phyloP scores from a whole-genome alignment of 1,140 invertebrate genomes.

The Saccostrea echinata region DNA sequence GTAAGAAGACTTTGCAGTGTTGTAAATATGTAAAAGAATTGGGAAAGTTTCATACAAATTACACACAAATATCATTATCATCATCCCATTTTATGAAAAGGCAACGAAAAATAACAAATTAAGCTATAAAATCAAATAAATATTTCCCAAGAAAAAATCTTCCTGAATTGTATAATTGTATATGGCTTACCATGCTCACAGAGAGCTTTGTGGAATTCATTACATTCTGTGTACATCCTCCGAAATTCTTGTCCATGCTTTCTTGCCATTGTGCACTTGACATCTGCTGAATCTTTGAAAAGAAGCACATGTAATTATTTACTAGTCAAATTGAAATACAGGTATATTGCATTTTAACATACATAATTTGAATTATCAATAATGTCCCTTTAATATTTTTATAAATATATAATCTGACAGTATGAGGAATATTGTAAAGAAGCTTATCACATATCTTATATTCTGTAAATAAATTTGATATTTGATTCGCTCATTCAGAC shows the following conservation, averaged over 20 bases:
- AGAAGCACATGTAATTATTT: not conserved
- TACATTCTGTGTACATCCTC: not conserved
- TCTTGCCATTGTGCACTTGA: not conserved
- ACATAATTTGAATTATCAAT: too few relatives aligned
- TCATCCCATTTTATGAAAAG: too few relatives aligned
- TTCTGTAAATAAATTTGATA: not conserved
- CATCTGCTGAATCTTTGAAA: not conserved
- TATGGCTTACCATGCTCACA: slow-evolving; percentile 11
- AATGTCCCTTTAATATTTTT: too few relatives aligned
- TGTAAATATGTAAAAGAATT: too few relatives aligned
- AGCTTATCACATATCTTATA: not conserved
- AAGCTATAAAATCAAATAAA: too few relatives aligned
- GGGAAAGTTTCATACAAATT: too few relatives aligned
- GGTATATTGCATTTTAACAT: not conserved
- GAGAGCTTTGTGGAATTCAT: slow-evolving; percentile 2
- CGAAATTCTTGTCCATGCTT: not conserved
- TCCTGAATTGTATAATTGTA: not conserved
- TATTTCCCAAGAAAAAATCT: too few relatives aligned
- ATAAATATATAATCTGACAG: too few relatives aligned
- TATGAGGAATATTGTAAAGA: not conserved
- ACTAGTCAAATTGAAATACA: not conserved
- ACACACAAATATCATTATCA: too few relatives aligned
- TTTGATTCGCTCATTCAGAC: too few relatives aligned
- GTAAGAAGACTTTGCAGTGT: too few relatives aligned
- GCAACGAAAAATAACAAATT: too few relatives aligned